Base-by-base conservation (phyloP, 2,797 vertebrate species). In the Scyliorhinus canicula region DNA sequence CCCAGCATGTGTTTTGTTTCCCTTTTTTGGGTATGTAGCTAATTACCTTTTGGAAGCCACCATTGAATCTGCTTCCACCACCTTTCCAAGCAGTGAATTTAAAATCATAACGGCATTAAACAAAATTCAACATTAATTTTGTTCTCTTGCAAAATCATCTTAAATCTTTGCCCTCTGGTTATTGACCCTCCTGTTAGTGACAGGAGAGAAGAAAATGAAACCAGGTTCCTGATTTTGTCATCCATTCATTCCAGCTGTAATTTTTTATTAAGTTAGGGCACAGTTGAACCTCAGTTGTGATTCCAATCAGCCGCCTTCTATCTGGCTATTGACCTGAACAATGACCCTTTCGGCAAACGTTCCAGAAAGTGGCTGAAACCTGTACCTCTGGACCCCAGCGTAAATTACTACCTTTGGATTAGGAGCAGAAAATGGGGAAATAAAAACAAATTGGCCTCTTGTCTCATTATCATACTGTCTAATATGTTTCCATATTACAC, bases 1-100 rank as follows among this genome's bases (percentile, higher is more conserved):
- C 16, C 86, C 31, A n/a, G 31, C 31, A 60, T 16, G 8, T 88
- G 8, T 88, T 55, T 57, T 86, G n/a, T 31, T 31, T 0, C 24
- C 60, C n/a, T n/a, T 63, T 63, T 9, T n/a, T 12, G 57, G 28
- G 5, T 21, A 57, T 57, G 31, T n/a, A 14, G 57, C 31, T 52
- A 90, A 16, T 63, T 91, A 44, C 35, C 77, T 24, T 91, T 63
- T 91, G 88, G 60, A 91, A n/a, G n/a, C n/a, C n/a, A n/a, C n/a
- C n/a, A n/a, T n/a, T n/a, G n/a, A n/a, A 60, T 82, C 40, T 82
- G 40, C 19, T 90, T 35, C 86, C 86, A 63, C n/a, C 16, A 63
- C 14, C 6, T 14, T 3, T 60, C 40, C 14, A 44, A 35, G 31
- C 55, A n/a, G 21, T 90, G 55, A 6, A 14, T 90, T 60, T 5